phyloP scores from a whole-genome alignment of 2,888 invertebrate genomes.

The Pristionchus maxplancki region DNA sequence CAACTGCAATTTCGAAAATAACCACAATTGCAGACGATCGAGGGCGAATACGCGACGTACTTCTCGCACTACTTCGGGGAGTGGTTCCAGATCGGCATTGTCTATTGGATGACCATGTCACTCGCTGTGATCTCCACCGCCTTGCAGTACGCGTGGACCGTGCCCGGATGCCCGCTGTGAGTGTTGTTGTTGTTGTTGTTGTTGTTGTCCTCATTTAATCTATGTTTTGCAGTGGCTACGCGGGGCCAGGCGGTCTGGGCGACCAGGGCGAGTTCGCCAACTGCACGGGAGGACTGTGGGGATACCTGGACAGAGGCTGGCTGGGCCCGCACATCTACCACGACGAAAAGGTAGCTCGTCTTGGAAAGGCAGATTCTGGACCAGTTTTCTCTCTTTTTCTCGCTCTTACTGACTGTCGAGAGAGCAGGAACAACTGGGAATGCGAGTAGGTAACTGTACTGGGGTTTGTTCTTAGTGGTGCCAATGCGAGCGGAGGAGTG shows the following conservation, averaged over 20 bases:
- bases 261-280: neutral
- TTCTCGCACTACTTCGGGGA: constrained; percentile 46
- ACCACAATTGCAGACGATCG: neutral
- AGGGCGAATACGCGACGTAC: neutral
- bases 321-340: constrained; percentile 30
- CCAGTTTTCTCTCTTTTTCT: too few relatives aligned
- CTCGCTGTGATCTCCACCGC: neutral
- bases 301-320: constrained; percentile 3
- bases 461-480: too few relatives aligned
- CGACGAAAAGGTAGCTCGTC: neutral
- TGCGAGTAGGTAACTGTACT: too few relatives aligned
- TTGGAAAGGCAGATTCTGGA: too few relatives aligned
- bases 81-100: neutral
- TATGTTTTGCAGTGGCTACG: constrained; percentile 18
- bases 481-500: too few relatives aligned
- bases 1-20: too few relatives aligned
- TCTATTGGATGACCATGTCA: neutral
- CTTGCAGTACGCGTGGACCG: neutral
- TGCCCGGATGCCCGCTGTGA: neutral
- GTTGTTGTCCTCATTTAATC: neutral
- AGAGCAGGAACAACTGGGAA: too few relatives aligned
- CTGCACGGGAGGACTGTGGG: constrained; percentile 42
- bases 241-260: constrained; percentile 37
- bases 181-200: neutral
- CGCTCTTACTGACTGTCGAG: too few relatives aligned